A percentile compares a stretch with the other conserved stretches of the same genome.
phyloP scores from a whole-genome alignment of 2,113 vertebrate genomes.

The Pitta sordida region DNA sequence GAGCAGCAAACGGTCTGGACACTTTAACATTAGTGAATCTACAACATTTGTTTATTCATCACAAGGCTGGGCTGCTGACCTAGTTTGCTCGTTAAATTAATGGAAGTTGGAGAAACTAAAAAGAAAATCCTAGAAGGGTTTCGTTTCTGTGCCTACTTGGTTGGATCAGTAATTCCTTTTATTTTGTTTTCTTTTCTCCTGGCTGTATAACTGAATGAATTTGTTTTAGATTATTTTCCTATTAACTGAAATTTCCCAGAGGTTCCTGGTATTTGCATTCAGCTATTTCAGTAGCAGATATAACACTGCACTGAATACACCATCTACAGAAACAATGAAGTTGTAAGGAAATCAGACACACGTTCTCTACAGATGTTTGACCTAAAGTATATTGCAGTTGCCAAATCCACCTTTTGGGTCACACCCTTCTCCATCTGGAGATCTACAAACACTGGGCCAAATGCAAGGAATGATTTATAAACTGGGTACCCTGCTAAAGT shows the following conservation, averaged over 20 bases:
- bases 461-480: conserved; percentile 15
- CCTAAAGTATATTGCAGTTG: neutral
- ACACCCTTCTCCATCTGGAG: conserved; percentile 38
- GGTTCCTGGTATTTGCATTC: conserved; percentile 58
- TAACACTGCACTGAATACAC: conserved; percentile 25
- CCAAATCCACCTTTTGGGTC: conserved; percentile 46
- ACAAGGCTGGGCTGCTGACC: neutral
- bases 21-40: neutral
- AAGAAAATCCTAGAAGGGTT: conserved; percentile 33
- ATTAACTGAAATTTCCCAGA: conserved; percentile 67
- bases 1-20: neutral
- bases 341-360: conserved; percentile 26
- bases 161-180: conserved; percentile 38
- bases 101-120: conserved; percentile 21
- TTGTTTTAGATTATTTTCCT: conserved; percentile 66
- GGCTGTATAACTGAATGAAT: conserved; percentile 30
- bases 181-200: conserved; percentile 49
- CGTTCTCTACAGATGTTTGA: conserved; percentile 56
- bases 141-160: conserved; percentile 46
- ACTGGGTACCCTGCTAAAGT: neutral
- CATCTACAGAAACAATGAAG: conserved; percentile 36
- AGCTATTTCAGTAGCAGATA: conserved; percentile 56
- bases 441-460: neutral
- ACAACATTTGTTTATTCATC: neutral
- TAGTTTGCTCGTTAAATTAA: conserved; percentile 27